Base-by-base conservation (phyloP, 2,888 invertebrate species). In the Mechanitis mazaeus region DNA sequence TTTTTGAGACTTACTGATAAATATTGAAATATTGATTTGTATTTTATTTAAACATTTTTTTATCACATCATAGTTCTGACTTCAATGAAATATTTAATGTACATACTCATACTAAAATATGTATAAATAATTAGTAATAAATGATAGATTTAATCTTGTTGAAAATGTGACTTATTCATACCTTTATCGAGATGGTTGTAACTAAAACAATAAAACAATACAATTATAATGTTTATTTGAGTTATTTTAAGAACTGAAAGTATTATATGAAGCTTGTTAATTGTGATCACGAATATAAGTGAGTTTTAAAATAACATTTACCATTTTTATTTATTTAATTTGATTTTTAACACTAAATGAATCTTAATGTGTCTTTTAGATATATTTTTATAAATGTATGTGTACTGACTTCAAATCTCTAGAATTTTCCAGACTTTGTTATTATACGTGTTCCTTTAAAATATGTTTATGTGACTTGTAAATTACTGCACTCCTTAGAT, bases 171-270 rank as follows among this genome's bases (percentile, higher is more conserved):
- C 77, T 81, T 77, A 79, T 77, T 72, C 75, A 75, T 74, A 71
- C 72, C 69, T 73, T 71, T 70, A 70, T 72, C 70, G 71, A 70
- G 73, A 75, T 75, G 85, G 84, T 83, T 85, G 84, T 85, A 83
- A 80, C 75, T 72, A 78, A 77, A 77, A 75, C 71, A 74, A 74
- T 74, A 78, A 81, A 84, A 83, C 81, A 83, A 84, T 84, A 81
- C 76, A 69, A 74, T 56, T 61, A 60, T 59, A 59, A 45, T 61
- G 47, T 54, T 61, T 54, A 54, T 55, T 50, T 50, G 28, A 50
- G 9, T 9, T 31, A 31, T 31, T 50, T 50, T 50, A 31, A 31
- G 50, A 3, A 31, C 11, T 50, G 3, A 11, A 50, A 50, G 31
- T 31, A 50, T 9, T 6, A 31, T 35, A 35, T 50, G 7, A 50